Conservation (phyloP, 1,140 invertebrate genomes). For the Listronotus oregonensis region DNA sequence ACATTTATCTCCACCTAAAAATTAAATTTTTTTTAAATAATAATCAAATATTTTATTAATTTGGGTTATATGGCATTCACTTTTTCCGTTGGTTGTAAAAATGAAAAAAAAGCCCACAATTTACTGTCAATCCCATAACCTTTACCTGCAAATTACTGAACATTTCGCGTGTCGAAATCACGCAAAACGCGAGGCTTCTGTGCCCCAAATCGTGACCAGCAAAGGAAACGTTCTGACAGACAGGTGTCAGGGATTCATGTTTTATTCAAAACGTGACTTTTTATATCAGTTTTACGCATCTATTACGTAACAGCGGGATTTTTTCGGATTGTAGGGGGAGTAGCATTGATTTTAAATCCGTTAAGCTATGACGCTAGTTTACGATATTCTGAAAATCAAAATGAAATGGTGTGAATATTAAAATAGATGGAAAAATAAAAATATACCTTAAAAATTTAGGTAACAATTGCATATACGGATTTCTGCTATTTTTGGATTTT, state of each 20-base stretch:
- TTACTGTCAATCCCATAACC: slow-evolving; percentile 8
- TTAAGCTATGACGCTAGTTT: background rate
- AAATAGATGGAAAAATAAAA: too few relatives aligned
- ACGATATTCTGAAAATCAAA: too few relatives aligned
- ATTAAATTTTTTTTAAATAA: too few relatives aligned
- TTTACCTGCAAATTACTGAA: slow-evolving; percentile 9
- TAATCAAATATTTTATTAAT: too few relatives aligned
- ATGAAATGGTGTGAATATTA: too few relatives aligned
- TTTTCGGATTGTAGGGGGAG: background rate
- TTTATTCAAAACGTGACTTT: slow-evolving; percentile 20
- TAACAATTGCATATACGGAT: too few relatives aligned
- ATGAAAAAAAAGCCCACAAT: background rate
- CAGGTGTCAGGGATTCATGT: slow-evolving; percentile 25
- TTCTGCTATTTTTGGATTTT: too few relatives aligned
- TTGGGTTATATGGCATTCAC: too few relatives aligned
- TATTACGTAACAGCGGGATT: slow-evolving; percentile 8
- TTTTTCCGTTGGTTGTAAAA: too few relatives aligned
- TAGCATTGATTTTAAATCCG: background rate
- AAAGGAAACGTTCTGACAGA: slow-evolving; percentile 18
- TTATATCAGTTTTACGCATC: slow-evolving; percentile 26
- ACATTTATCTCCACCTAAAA: too few relatives aligned
- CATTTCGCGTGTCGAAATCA: slow-evolving; percentile 8
- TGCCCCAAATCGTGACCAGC: slow-evolving; percentile 12
- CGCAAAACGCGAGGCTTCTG: slow-evolving; percentile 4
- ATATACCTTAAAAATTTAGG: too few relatives aligned